Evolutionary conservation across 2,888 invertebrate genomes (phyloP).

Genomic region (Mesoligia furuncula): DNA sequence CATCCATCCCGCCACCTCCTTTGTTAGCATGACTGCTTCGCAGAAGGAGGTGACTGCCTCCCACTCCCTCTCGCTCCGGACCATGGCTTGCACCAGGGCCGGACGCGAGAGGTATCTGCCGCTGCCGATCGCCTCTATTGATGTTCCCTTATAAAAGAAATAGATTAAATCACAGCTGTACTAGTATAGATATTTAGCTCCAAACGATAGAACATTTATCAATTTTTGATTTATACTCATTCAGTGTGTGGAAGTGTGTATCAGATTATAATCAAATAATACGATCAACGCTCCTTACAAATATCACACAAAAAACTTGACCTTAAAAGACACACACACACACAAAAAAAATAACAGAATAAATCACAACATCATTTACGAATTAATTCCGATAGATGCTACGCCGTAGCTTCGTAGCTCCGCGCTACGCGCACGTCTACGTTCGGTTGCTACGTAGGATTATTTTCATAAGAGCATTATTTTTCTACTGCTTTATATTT

Average conservation of each 20-base stretch:
- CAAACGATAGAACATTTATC: not conserved
- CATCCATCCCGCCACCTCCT: too few relatives aligned
- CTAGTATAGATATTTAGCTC: not conserved
- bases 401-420: constrained; percentile 64
- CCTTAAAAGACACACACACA: not conserved
- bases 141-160: not conserved
- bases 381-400: constrained; percentile 32
- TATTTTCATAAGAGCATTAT: constrained; percentile 60
- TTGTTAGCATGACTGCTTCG: too few relatives aligned
- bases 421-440: constrained; percentile 58
- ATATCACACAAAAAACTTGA: constrained; percentile 3
- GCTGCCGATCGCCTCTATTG: too few relatives aligned
- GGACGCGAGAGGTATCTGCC: too few relatives aligned
- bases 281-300: constrained; percentile 9
- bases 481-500: constrained; percentile 57
- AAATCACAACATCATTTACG: not conserved
- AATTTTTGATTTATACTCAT: constrained; percentile 8
- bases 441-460: constrained; percentile 52
- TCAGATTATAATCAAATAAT: constrained; percentile 26
- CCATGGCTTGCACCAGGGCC: too few relatives aligned
- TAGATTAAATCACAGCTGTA: not conserved
- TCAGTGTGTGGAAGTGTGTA: not conserved
- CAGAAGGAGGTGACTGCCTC: too few relatives aligned
- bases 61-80: too few relatives aligned
- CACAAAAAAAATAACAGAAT: not conserved